Base-by-base conservation (phyloP, 1,140 invertebrate genomes). In the Leucophenga varia region DNA sequence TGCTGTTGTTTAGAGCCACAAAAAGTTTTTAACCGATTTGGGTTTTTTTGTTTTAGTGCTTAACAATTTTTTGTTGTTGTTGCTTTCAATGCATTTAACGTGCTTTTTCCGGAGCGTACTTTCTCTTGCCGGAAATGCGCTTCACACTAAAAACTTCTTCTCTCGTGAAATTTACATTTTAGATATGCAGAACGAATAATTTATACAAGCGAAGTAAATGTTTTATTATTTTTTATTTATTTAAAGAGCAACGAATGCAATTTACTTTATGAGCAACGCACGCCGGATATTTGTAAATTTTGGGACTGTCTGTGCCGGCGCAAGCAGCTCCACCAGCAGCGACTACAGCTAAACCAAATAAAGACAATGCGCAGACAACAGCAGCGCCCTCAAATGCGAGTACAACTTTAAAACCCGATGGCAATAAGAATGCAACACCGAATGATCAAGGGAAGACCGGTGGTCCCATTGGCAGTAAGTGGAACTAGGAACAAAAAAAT, bases 401-500 rank as follows among this genome's bases (percentile, higher is more conserved):
- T n/a, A n/a, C n/a, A n/a, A n/a, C n/a, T n/a, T n/a, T n/a, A n/a
- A n/a, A n/a, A n/a, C n/a, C n/a, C n/a, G n/a, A n/a, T n/a, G n/a
- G n/a, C n/a, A n/a, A n/a, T n/a, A n/a, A n/a, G n/a, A n/a, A n/a
- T n/a, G n/a, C n/a, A n/a, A n/a, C n/a, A n/a, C n/a, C n/a, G n/a
- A n/a, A n/a, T n/a, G n/a, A n/a, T n/a, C n/a, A n/a, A n/a, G n/a
- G n/a, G n/a, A n/a, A n/a, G n/a, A n/a, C n/a, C n/a, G n/a, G 55
- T 45, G 64, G 59, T 43, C 64, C 64, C 39, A 61, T 72, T 58
- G 69, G 64, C 61, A 60, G 69, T 72, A 72, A 72, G 64, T 65
- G 36, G 32, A 28, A 19, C 9, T 21, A 41, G 14, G 22, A 25
- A 25, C 41, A 39, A 30, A 18, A 43, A 43, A 43, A 18, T 43